Evolutionary conservation across 2,113 vertebrate genomes (phyloP).

Genomic region (Tachysurus fulvidraco): DNA sequence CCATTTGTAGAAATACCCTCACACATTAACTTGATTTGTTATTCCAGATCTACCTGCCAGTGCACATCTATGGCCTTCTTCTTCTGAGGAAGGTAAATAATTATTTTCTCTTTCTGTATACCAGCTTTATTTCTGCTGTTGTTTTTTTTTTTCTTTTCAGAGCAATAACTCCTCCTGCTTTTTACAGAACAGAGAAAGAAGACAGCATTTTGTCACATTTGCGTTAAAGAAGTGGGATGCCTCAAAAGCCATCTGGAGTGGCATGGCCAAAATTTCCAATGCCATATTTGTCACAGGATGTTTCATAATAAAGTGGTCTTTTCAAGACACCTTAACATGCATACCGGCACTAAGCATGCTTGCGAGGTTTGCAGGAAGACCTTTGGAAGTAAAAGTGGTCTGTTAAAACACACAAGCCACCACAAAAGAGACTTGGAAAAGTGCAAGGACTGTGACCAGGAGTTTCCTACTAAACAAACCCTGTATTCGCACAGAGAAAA

Average conservation of each 20-base stretch:
- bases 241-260: conserved; percentile 31
- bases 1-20: neutral
- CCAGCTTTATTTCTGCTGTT: neutral
- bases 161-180: conserved; percentile 31
- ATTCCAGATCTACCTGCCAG: conserved; percentile 1
- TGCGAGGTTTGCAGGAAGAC: conserved; percentile 37
- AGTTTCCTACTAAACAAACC: conserved; percentile 37
- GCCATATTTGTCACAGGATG: conserved; percentile 32
- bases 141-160: neutral
- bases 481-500: conserved; percentile 32
- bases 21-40: neutral
- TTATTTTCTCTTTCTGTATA: neutral
- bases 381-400: conserved; percentile 33
- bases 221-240: conserved; percentile 26
- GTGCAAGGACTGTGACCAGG: conserved; percentile 33
- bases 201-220: conserved; percentile 23
- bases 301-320: conserved; percentile 26
- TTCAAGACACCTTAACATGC: conserved; percentile 18
- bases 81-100: conserved; percentile 17
- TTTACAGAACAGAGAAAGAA: conserved; percentile 40
- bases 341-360: conserved; percentile 17
- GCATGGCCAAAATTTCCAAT: conserved; percentile 25
- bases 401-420: conserved; percentile 32
- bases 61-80: neutral
- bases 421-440: conserved; percentile 24